These are phyloP conservation scores for Prorops nasuta DNA, from an alignment of 1,140 invertebrate species.

Conservation along the genomic window DNA sequence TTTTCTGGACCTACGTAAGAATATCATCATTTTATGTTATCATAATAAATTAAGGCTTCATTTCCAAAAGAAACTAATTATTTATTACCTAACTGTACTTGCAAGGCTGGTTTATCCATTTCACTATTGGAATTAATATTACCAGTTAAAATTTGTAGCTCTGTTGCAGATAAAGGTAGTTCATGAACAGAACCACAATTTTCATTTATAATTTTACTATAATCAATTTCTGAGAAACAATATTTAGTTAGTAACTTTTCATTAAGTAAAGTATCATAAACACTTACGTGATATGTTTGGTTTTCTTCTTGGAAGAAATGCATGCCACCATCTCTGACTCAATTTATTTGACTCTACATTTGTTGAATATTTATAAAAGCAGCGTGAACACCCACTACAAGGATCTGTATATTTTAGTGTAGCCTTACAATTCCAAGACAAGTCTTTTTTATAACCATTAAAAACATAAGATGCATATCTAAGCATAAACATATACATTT, in stretches of 20 bases:
- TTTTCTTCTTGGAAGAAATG: constrained; percentile 50
- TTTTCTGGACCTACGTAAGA: constrained; percentile 59
- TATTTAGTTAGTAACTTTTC: constrained; percentile 5
- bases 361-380: constrained; percentile 51
- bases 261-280: no score
- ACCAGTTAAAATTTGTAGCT: constrained; percentile 60
- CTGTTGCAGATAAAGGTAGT: constrained; percentile 61
- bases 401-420: constrained; percentile 73
- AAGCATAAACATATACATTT: not conserved
- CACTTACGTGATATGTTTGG: constrained; percentile 7
- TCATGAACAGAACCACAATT: constrained; percentile 59
- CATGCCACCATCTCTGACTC: constrained; percentile 56
- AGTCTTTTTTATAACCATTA: constrained; percentile 67
- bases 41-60: no score
- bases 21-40: constrained; percentile 46
- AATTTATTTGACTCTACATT: constrained; percentile 14
- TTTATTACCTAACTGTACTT: no score
- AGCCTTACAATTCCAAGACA: constrained; percentile 69
- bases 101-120: no score
- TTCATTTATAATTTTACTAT: constrained; percentile 61
- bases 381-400: constrained; percentile 82
- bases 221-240: constrained; percentile 44
- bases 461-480: constrained; percentile 51
- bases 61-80: no score
- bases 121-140: no score